Percentiles rank a stretch among this genome's conserved stretches.
phyloP scores from a whole-genome alignment of 2,888 invertebrate genomes.

The Tanytarsus gracilentus region DNA sequence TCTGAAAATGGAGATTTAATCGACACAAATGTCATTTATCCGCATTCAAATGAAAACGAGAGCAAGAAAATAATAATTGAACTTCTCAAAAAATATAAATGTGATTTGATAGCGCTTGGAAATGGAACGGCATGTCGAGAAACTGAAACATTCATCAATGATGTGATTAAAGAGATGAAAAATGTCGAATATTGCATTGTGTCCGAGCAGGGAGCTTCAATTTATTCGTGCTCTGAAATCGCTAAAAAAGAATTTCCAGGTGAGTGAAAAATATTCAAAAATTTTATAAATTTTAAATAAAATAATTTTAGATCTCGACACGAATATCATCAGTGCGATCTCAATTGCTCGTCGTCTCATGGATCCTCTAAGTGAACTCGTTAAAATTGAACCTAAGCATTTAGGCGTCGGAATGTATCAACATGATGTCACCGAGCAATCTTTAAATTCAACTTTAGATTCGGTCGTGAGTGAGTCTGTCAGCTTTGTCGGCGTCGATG shows the following conservation, averaged over 20 bases:
- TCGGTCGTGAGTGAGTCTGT: slow-evolving; percentile 83
- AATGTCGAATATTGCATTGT: slow-evolving; percentile 66
- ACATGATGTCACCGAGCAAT: slow-evolving; percentile 76
- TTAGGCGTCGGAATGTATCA: slow-evolving; percentile 94
- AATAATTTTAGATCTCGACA: too few relatives aligned
- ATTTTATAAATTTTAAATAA: too few relatives aligned
- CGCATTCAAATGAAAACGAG: slow-evolving; percentile 44
- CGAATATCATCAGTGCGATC: slow-evolving; percentile 40
- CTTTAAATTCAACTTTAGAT: slow-evolving; percentile 61
- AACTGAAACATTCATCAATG: slow-evolving; percentile 65
- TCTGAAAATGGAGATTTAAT: slow-evolving; percentile 61
- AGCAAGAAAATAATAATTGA: slow-evolving; percentile 39
- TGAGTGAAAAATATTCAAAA: too few relatives aligned
- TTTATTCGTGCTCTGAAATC: slow-evolving; percentile 79
- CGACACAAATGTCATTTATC: slow-evolving; percentile 59
- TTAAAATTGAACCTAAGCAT: slow-evolving; percentile 88
- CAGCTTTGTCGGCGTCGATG: slow-evolving; percentile 86
- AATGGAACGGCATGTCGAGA: slow-evolving; percentile 87
- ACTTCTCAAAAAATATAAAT: slow-evolving; percentile 49
- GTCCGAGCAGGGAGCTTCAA: slow-evolving; percentile 83
- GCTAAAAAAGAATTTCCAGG: slow-evolving; percentile 80
- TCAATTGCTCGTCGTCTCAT: slow-evolving; percentile 81
- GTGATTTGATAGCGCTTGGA: slow-evolving; percentile 76
- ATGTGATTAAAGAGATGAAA: slow-evolving; percentile 50
- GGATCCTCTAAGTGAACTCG: slow-evolving; percentile 83